Evolutionary conservation across 2,113 vertebrate species (phyloP), one percentile per base, ranked within the genome.

Genomic region (Vulpes vulpes): DNA sequence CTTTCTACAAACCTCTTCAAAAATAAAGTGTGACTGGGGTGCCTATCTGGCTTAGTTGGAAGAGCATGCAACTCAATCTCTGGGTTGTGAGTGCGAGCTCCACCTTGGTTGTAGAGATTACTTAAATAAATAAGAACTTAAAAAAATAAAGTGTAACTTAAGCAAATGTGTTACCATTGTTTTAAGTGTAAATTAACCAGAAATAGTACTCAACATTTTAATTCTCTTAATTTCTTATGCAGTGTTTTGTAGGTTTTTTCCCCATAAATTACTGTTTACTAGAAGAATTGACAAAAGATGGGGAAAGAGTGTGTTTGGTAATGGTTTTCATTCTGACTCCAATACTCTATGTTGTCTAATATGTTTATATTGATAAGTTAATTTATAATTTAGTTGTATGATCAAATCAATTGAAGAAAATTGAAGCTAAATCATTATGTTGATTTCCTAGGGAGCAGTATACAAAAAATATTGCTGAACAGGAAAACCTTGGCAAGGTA

Each of bases 401-500:
- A 79, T 57, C 69, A 96, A 97, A 95, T 73, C 19, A 96, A 30
- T 55, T 89, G 30, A 94, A 89, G 73, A 94, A 4, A 20, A 83
- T 89, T 82, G 51, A 94, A 97, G 96, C 53, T 89, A 64, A 96
- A 62, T 94, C 0, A 20, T 97, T 97, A 17, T 96, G 43, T 97
- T 98, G 0, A 97, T 94, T 98, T 95, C 98, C 80, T 93, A 99
- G 99, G 98, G 99, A 99, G 94, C 99, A 99, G 96, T 99, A 99
- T 96, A 99, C 99, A 97, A 99, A 99, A 98, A 99, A 99, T 97
- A 99, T 99, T 97, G 98, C 99, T 51, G 99, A 99, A 89, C 99
- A 99, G 98, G 99, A 99, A 98, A 99, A 99, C 97, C 99, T 99
- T 90, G 99, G 99, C 97, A 99, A 99, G 99, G 99, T 99, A 99